Base-by-base conservation (phyloP, 2,888 invertebrate genomes). In the Malthinus flaveolus region DNA sequence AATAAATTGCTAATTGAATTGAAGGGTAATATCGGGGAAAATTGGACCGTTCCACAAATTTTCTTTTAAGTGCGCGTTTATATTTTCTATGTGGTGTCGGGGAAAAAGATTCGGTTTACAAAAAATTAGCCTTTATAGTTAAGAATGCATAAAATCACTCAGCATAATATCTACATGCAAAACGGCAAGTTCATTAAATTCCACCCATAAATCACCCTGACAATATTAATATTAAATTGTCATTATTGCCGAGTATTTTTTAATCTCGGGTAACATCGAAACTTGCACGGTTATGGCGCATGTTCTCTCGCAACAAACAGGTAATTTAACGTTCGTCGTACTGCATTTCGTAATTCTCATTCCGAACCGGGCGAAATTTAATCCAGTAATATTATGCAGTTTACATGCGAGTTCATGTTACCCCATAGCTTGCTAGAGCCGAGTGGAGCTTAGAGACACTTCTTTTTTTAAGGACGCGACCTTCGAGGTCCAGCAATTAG, bases 221-320 rank as follows among this genome's bases (percentile, higher is more conserved):
- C 64, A 66, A 67, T 71, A 69, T 69, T 71, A 71, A 71, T 68
- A 71, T 72, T 72, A 72, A 69, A 72, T 69, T 72, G 73, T 73
- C 73, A 71, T 69, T 71, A 68, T 62, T 61, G 59, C 65, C 62
- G 59, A 56, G 63, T 61, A 67, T 68, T 71, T 71, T 69, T 23
- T 23, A 23, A 66, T 67, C 65, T 62, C 53, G 46, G 63, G 64
- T 64, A 66, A 67, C 62, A 65, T 62, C 61, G 55, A 62, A 62
- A 59, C 55, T 62, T 56, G 68, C 68, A 68, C 70, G 70, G 68
- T 55, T 52, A 32, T 59, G 58, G 23, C 59, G 56, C 61, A 58
- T 58, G 48, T 55, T 61, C 56, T 51, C 52, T 52, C 51, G 45
- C 51, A 55, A 37, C 15, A 42, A 51, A 46, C 56, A 54, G 52